Evolutionary conservation across 2,888 invertebrate genomes (phyloP), one percentile per base, ranked within the genome.

Genomic region (Xylocampa areola): DNA sequence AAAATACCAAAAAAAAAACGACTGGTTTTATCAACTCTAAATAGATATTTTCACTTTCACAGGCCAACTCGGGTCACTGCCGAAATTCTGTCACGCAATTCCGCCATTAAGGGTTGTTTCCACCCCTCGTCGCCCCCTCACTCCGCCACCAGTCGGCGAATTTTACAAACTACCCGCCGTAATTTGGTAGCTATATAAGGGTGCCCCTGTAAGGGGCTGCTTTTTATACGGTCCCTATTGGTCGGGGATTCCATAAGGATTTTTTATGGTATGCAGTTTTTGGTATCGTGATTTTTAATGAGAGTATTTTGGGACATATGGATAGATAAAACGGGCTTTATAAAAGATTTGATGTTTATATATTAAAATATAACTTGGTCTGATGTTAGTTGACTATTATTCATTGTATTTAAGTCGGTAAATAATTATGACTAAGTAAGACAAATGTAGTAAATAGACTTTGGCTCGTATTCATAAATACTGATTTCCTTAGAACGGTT

Each of bases 21-120:
- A 21, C 11, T 14, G 63, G 79, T 76, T 72, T 68, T 59, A 87
- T 54, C 91, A 85, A 70, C 93, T 90, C 91, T 69, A 68, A 73
- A 80, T 33, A 87, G 61, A 86, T 92, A 90, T 90, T 92, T 93
- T 94, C 93, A 94, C 93, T 94, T 93, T 94, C 92, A 88, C 88
- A 82, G 86, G 86, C 82, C 82, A 87, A 86, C 85, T 82, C 85
- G 88, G 92, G 92, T 92, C 93, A 93, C 90, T 93, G 92, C 90
- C 93, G 90, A 93, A 93, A 93, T 92, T 90, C 89, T 90, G 93
- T 91, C 94, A 94, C 94, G 94, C 94, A 87, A 94, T 93, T 77
- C 87, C 81, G 86, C 94, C 93, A 94, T 94, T 94, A 94, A 86
- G 92, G 91, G 89, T 89, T 86, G 91, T 89, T 87, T 82, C 77